These are phyloP conservation scores for Dolichotis patagonum DNA, from an alignment of 2,113 vertebrate genomes.

Conservation along the genomic window DNA sequence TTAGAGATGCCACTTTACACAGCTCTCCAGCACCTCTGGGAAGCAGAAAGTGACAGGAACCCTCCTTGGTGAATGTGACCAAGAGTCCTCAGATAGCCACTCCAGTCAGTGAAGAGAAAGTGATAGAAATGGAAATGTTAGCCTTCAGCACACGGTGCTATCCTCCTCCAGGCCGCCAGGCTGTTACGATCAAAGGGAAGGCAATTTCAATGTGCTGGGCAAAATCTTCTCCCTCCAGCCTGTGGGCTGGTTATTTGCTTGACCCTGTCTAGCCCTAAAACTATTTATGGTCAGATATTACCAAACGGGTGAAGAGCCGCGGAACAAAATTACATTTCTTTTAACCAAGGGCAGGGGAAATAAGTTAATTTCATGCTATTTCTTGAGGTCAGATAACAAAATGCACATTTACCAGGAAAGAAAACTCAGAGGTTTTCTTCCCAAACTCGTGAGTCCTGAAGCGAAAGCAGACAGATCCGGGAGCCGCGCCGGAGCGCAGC, in stretches of 20 bases:
- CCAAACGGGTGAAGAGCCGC: conserved; percentile 73
- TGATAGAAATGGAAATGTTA: conserved; percentile 73
- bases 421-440: conserved; percentile 70
- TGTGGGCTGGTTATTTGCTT: conserved; percentile 79
- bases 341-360: conserved; percentile 78
- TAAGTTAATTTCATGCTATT: conserved; percentile 81
- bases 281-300: conserved; percentile 82
- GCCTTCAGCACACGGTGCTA: conserved; percentile 56
- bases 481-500: conserved; percentile 51
- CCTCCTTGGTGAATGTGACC: conserved; percentile 49
- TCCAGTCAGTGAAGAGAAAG: conserved; percentile 37
- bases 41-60: conserved; percentile 39
- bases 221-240: conserved; percentile 62
- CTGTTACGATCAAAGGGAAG: conserved; percentile 78
- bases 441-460: conserved; percentile 71
- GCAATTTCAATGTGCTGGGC: conserved; percentile 80
- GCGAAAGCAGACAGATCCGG: conserved; percentile 55
- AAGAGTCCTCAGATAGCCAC: conserved; percentile 55
- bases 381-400: conserved; percentile 80
- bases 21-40: neutral
- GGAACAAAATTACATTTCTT: conserved; percentile 81
- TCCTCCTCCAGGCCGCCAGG: conserved; percentile 72
- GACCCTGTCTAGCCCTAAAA: conserved; percentile 76
- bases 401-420: conserved; percentile 69
- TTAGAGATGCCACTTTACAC: neutral